Evolutionary conservation across 2,888 invertebrate genomes (phyloP), one percentile per base, ranked within the genome.

Genomic region (Camponotus fellah): DNA sequence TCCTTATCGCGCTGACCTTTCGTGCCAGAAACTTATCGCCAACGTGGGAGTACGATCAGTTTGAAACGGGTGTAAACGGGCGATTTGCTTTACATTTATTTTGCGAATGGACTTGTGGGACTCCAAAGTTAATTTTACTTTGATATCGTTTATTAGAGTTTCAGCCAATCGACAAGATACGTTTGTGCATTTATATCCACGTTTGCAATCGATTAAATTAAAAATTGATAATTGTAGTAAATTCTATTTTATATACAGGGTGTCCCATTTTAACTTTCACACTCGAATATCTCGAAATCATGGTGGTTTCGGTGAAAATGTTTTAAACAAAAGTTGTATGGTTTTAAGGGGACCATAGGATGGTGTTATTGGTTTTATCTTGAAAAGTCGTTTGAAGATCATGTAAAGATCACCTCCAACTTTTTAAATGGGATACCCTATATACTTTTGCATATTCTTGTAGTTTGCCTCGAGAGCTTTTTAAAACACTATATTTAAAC

Each of bases 1-100:
- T 60, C 40, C 56, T 77, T 77, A 77, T 80, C 79, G 71, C 46
- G 46, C 26, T 80, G 79, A 80, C 79, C 79, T 80, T 80, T 80
- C 37, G 79, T 62, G 71, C 79, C 71, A 80, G 79, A 80, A 80
- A 80, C 71, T 80, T 80, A 80, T 80, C 71, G 71, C 46, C 46
- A 12, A 71, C 43, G 71, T 80, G 46, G 71, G 79, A 69, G 79
- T 71, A 46, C 26, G 71, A 69, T 79, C 43, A 56, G 43, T 60
- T 60, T 79, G 60, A 69, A 46, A 68, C 43, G 43, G 40, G 10
- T 46, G 32, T 46, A 79, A 69, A 79, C 26, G 14, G 60, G 1
- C 46, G 58, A 69, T 80, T 80, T 60, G 60, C 46, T 71, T 69
- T 58, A 49, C 37, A 80, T 62, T 66, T 58, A 46, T 12, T 32